Evolutionary conservation across 2,888 invertebrate species (phyloP), one percentile per base, ranked within the genome.

Genomic region (Scotopteryx bipunctaria): DNA sequence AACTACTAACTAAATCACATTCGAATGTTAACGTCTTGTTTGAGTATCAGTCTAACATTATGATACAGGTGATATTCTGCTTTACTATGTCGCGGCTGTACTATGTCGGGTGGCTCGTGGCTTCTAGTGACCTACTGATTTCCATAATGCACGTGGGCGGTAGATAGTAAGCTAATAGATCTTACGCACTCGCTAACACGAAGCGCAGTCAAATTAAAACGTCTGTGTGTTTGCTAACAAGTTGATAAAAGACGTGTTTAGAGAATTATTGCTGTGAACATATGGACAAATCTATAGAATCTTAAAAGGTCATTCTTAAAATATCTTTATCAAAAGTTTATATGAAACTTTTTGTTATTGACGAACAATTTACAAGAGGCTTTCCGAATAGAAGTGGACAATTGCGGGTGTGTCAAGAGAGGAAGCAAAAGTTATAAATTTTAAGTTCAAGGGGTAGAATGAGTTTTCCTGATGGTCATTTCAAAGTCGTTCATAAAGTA

Each of bases 91-190:
- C n/a, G n/a, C n/a, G n/a, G 0, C 17, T 48, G 0, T 48, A 48
- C 54, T 45, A 49, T 31, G 43, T 53, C 21, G 11, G 25, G 25
- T 46, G 53, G 66, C 67, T 66, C 64, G 77, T 76, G 74, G 82
- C 78, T 83, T 77, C 83, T 75, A 87, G 82, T 89, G 88, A 88
- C 88, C 88, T 85, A 89, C 80, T 89, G 87, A 83, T 86, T 86
- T 86, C 84, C 83, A 86, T 86, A 83, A 61, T 25, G 69, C 69
- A 67, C 73, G 86, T 87, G 76, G 87, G 88, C 70, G 85, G 69
- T 63, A 46, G 63, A 63, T 62, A 56, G 49, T 59, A 61, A 58
- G 55, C 65, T 66, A 63, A 55, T 71, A 69, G 57, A 64, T 65
- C 62, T 65, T 57, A 61, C 60, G 55, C 58, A 59, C 63, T 59